Conservation (phyloP, 2,113 vertebrate genomes). For the Neopipo cinnamomea region DNA sequence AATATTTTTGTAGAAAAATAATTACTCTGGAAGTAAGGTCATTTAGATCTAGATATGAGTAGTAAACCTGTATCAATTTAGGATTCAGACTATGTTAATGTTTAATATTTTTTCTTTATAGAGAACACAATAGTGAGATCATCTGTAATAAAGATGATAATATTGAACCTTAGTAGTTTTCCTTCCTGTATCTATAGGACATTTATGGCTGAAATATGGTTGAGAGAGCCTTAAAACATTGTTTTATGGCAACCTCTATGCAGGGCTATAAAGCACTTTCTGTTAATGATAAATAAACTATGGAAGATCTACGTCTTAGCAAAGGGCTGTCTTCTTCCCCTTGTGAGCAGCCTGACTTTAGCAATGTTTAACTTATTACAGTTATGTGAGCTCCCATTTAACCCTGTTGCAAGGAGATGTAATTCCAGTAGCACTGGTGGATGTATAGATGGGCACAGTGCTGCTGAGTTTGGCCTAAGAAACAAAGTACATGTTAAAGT, state of each 20-base stretch:
- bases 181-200: slow-evolving; percentile 71
- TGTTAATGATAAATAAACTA: slow-evolving; percentile 74
- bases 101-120: slow-evolving; percentile 86
- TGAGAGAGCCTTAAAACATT: slow-evolving; percentile 73
- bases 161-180: slow-evolving; percentile 76
- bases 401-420: background rate
- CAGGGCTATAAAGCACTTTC: slow-evolving; percentile 77
- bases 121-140: slow-evolving; percentile 86
- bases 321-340: slow-evolving; percentile 18
- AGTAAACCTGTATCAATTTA: slow-evolving; percentile 81
- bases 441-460: background rate
- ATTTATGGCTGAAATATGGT: slow-evolving; percentile 79
- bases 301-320: slow-evolving; percentile 61
- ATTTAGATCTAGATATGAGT: slow-evolving; percentile 75
- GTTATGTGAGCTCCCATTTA: background rate
- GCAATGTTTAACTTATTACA: slow-evolving; percentile 39
- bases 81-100: slow-evolving; percentile 75
- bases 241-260: slow-evolving; percentile 79
- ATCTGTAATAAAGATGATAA: slow-evolving; percentile 85
- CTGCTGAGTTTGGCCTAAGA: background rate
- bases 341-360: slow-evolving; percentile 49
- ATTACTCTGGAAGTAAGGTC: slow-evolving; percentile 66
- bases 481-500: background rate
- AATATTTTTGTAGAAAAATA: slow-evolving; percentile 79
- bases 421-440: background rate